These are phyloP conservation scores for Chondrilla cf. caribensis DNA, from an alignment of 37 sponge, comb jelly and placozoan genomes.

Conservation along the genomic window DNA sequence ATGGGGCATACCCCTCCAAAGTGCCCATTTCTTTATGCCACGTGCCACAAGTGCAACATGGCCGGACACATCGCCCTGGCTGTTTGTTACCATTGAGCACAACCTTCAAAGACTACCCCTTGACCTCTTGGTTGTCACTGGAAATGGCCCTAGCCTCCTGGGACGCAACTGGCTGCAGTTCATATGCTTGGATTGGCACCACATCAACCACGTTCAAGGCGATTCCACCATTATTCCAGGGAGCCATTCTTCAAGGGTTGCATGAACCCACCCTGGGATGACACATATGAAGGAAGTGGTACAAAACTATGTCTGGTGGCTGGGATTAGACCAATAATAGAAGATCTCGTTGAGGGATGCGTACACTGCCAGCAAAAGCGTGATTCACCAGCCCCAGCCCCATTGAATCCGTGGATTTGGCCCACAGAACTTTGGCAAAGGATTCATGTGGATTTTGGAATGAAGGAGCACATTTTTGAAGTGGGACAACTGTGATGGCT, in stretches of 20 bases:
- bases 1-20: neutral
- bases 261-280: neutral
- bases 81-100: neutral
- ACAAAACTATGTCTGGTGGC: neutral
- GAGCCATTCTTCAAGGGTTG: neutral
- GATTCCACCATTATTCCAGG: too few species aligned
- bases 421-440: neutral
- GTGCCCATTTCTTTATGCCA: neutral
- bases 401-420: neutral
- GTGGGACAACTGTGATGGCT: slow-evolving; percentile 34
- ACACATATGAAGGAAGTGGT: neutral
- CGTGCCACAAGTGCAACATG: neutral
- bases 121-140: neutral
- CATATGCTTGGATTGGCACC: too few species aligned
- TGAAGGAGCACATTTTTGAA: neutral
- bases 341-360: neutral
- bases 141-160: neutral
- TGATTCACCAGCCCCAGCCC: neutral
- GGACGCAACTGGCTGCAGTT: too few species aligned
- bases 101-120: neutral
- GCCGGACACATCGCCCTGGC: neutral
- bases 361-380: neutral
- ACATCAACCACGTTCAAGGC: too few species aligned
- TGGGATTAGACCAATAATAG: neutral
- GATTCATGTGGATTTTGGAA: neutral